phyloP scores from a whole-genome alignment of 2,888 invertebrate species.

The Dynastes hyllus region DNA sequence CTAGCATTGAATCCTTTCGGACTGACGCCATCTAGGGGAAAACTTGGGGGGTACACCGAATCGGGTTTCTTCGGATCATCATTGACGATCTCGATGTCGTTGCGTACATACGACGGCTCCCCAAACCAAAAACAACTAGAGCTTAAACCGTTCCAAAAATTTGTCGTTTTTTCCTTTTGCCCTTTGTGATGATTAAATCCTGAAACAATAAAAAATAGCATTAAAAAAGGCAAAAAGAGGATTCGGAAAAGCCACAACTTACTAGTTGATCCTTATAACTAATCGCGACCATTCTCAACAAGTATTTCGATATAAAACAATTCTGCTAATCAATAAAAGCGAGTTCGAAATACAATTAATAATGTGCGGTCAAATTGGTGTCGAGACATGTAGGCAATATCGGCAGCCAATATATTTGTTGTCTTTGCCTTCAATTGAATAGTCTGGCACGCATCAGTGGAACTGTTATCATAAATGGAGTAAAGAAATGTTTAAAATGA shows the following conservation, averaged over 20 bases:
- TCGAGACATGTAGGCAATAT: too few relatives aligned
- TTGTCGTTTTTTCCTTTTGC: conserved; percentile 72
- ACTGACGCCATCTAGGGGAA: conserved; percentile 79
- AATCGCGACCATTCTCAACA: too few relatives aligned
- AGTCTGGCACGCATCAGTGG: too few relatives aligned
- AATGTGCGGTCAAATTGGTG: too few relatives aligned
- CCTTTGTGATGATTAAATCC: conserved; percentile 78
- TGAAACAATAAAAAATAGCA: conserved; percentile 63
- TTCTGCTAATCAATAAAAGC: too few relatives aligned
- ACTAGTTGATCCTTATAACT: too few relatives aligned
- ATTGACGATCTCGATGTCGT: conserved; percentile 21
- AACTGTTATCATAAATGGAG: neutral
- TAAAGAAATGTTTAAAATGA: neutral
- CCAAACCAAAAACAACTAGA: conserved; percentile 75
- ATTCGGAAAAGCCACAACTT: neutral
- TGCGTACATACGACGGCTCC: conserved; percentile 71
- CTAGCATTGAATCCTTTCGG: conserved; percentile 85
- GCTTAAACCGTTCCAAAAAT: conserved; percentile 75
- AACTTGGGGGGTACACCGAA: conserved; percentile 78
- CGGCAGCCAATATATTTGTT: too few relatives aligned
- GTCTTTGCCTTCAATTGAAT: too few relatives aligned
- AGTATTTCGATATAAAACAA: too few relatives aligned
- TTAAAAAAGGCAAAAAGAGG: neutral
- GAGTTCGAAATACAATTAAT: too few relatives aligned
- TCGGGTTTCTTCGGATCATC: conserved; percentile 56